Evolutionary conservation across 2,797 vertebrate genomes (phyloP).

Genomic region (Phoeniculus purpureus): DNA sequence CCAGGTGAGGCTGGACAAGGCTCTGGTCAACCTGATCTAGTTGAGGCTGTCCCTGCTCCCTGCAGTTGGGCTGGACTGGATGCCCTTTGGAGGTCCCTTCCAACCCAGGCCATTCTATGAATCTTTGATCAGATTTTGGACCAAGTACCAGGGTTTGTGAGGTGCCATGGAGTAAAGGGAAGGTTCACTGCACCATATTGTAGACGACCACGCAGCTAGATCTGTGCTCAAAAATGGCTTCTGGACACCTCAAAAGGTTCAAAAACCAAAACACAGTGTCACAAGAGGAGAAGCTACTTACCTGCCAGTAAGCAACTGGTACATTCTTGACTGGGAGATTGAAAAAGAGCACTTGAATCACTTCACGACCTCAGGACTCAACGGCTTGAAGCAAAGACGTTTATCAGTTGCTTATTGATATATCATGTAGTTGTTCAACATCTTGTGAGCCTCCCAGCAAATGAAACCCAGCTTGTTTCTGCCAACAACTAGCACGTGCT

Average conservation of each 20-base stretch:
- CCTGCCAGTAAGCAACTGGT: not conserved
- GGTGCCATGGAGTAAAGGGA: not conserved
- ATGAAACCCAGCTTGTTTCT: not conserved
- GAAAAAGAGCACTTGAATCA: not conserved
- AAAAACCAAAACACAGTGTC: not conserved
- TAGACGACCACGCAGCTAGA: not conserved
- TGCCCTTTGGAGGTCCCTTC: too few relatives aligned
- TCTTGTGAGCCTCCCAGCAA: not conserved
- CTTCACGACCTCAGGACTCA: not conserved
- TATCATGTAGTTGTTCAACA: not conserved
- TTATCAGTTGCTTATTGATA: not conserved
- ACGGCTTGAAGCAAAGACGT: not conserved
- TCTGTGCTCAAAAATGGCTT: not conserved
- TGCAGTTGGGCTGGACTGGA: too few relatives aligned
- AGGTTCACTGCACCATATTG: rapidly evolving
- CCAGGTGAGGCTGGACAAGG: too few relatives aligned
- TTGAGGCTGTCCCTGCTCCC: too few relatives aligned
- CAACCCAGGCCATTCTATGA: too few relatives aligned
- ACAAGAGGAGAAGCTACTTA: not conserved
- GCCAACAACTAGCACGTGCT: rapidly evolving
- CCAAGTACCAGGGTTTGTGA: not conserved
- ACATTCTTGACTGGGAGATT: not conserved
- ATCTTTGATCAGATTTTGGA: not conserved
- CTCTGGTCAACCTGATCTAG: too few relatives aligned
- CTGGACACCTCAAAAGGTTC: not conserved